Evolutionary conservation across 2,797 vertebrate genomes (phyloP).

Genomic region (Alcedo atthis): DNA sequence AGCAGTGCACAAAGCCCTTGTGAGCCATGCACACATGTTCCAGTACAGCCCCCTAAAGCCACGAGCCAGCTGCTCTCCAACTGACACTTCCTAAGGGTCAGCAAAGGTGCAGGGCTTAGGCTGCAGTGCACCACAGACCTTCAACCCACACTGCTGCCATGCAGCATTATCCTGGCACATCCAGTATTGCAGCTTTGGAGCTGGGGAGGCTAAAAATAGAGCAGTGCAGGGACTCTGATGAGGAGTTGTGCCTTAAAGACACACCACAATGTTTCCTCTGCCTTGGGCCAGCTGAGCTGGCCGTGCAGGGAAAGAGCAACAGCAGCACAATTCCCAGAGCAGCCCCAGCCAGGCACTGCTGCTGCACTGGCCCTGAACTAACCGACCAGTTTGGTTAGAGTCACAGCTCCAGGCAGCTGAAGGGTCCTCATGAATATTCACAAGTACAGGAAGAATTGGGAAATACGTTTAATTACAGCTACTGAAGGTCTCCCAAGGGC

Average conservation of each 20-base stretch:
- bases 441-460: not conserved
- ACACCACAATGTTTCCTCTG: not conserved
- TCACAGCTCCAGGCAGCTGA: not conserved
- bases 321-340: not conserved
- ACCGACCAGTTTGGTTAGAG: not conserved
- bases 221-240: not conserved
- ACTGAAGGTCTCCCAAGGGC: not conserved
- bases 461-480: not conserved
- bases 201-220: slow-evolving; percentile 44
- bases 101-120: not conserved
- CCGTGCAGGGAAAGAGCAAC: not conserved
- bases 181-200: not conserved
- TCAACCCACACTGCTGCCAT: not conserved
- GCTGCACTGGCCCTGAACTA: not conserved
- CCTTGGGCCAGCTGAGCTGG: not conserved
- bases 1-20: not conserved
- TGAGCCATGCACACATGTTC: not conserved
- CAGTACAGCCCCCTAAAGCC: not conserved
- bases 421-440: not conserved
- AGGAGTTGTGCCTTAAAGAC: not conserved
- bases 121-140: not conserved
- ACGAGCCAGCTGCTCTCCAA: not conserved
- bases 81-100: not conserved
- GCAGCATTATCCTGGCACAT: not conserved
- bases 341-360: not conserved